A percentile compares a stretch with the other conserved stretches of the same genome.
phyloP scores from a whole-genome alignment of 2,888 invertebrate species.

The Ommatoiulus sabulosus region DNA sequence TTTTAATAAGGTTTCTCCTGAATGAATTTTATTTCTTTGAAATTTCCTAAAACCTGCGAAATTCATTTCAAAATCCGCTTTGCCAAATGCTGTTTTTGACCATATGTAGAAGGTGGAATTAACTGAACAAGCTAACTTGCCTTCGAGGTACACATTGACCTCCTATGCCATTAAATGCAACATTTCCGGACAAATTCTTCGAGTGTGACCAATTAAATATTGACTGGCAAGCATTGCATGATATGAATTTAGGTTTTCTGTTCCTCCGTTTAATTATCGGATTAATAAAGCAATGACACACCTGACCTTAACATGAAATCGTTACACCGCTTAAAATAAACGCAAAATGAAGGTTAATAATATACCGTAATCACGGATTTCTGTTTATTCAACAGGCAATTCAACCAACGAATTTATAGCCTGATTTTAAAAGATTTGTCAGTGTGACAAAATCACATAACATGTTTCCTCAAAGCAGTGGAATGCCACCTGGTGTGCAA shows the following conservation, averaged over 20 bases:
- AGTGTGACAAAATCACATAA: too few species aligned
- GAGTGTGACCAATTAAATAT: not conserved
- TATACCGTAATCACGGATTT: not conserved
- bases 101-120: not conserved
- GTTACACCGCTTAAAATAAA: not conserved
- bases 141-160: slow-evolving; percentile 14
- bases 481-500: too few species aligned
- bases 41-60: too few species aligned
- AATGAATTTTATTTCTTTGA: too few species aligned
- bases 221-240: not conserved
- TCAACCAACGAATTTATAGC: too few species aligned
- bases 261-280: not conserved
- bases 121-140: not conserved
- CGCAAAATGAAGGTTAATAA: slow-evolving; percentile 9
- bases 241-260: not conserved
- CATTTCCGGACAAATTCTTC: slow-evolving; percentile 48
- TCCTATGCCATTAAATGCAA: not conserved
- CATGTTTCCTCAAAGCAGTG: too few species aligned
- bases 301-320: not conserved
- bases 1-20: too few species aligned
- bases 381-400: not conserved
- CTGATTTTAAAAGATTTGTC: too few species aligned
- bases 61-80: not conserved
- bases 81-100: not conserved
- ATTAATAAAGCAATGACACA: not conserved